Conservation (phyloP, 2,797 vertebrate species). For the Monodelphis domestica region DNA sequence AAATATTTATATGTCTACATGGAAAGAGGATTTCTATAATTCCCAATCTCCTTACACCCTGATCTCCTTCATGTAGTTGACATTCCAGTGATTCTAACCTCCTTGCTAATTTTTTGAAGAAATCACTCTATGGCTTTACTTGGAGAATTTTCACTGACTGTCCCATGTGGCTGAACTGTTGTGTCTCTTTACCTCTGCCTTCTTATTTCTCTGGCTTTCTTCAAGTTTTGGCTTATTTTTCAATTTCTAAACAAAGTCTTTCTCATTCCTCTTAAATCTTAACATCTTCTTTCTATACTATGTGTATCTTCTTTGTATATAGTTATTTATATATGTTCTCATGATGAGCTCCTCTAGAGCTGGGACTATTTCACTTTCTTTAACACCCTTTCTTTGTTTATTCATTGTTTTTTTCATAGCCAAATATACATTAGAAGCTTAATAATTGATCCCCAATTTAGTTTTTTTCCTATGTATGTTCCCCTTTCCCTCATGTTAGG, state of each 20-base stretch:
- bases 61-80: neutral
- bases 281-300: neutral
- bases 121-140: neutral
- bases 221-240: neutral
- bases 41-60: no score
- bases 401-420: no score
- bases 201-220: neutral
- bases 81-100: no score
- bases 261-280: neutral
- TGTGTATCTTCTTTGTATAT: neutral
- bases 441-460: no score
- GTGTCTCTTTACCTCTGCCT: neutral
- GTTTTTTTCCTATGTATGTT: neutral
- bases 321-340: neutral
- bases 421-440: no score
- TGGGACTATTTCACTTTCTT: neutral
- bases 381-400: neutral
- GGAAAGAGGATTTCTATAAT: no score
- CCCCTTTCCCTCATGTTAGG: neutral
- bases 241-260: neutral
- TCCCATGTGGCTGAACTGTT: neutral
- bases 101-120: neutral
- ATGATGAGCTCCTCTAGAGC: no score
- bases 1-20: no score
- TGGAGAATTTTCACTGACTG: neutral